These are phyloP conservation scores for Matsumurasca onukii DNA, from an alignment of 1,140 invertebrate genomes.

Conservation along the genomic window DNA sequence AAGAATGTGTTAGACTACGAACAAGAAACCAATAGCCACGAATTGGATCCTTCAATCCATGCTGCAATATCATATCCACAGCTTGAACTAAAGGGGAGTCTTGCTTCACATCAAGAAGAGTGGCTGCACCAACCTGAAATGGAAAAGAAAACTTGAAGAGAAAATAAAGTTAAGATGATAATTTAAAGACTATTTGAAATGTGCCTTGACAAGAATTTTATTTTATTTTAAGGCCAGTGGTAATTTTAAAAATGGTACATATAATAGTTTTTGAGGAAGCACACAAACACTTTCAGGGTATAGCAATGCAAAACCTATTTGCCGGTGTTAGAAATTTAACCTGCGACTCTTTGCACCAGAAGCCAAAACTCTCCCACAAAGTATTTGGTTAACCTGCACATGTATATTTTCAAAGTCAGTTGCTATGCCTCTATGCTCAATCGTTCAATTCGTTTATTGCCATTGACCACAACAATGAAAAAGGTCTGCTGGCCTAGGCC, in stretches of 20 bases:
- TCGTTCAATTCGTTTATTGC: too few species aligned
- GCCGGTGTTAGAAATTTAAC: too few species aligned
- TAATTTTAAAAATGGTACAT: neutral
- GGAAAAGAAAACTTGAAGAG: too few species aligned
- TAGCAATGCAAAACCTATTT: neutral
- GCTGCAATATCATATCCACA: slow-evolving; percentile 6
- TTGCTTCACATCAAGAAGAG: slow-evolving; percentile 21
- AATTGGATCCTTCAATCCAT: slow-evolving; percentile 16
- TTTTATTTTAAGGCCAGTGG: neutral
- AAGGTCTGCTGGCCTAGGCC: too few species aligned
- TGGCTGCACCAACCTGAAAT: slow-evolving; percentile 9
- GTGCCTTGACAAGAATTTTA: neutral
- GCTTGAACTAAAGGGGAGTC: neutral
- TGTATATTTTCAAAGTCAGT: too few species aligned
- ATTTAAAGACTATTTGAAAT: neutral
- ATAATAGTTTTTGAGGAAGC: neutral
- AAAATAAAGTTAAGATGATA: slow-evolving; percentile 38
- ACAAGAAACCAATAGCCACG: slow-evolving; percentile 24
- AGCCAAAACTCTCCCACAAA: too few species aligned
- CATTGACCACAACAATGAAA: too few species aligned
- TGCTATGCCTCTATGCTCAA: too few species aligned
- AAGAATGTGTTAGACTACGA: slow-evolving; percentile 14
- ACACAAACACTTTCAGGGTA: neutral
- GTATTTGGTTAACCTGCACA: too few species aligned
- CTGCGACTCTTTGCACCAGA: too few species aligned